Base-by-base conservation (phyloP, 2,888 invertebrate species). In the Torymus texanus region DNA sequence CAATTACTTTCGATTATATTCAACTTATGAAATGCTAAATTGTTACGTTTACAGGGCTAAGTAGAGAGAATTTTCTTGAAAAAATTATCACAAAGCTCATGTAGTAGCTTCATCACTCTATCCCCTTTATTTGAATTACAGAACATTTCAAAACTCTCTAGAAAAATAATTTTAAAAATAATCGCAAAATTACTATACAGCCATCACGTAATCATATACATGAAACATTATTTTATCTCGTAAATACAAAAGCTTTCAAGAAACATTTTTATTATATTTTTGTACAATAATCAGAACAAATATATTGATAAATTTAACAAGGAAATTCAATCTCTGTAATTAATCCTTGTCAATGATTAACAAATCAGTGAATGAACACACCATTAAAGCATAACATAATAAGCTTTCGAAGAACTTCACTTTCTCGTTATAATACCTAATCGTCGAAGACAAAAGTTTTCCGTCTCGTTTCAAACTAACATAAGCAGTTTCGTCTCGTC, bases 391-490 rank as follows among this genome's bases (percentile, higher is more conserved):
- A 58, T 75, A 75, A 56, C 70, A 5, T 61, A 73, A 76, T 21
- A 76, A 76, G 67, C 73, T 4, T 59, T 74, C 2, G 3, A 73
- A 77, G 65, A 73, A 73, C 18, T 62, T 68, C 76, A 62, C 56
- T 62, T 61, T 68, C 73, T 56, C 16, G 21, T 62, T 53, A 50
- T 61, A 74, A 63, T 68, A 59, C 13, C 51, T 14, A 16, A 21
- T 14, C 21, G 55, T 65, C 63, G 24, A 70, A 74, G 70, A 81
- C 56, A 62, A 75, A 71, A 66, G 56, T 81, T 81, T 71, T n/a
- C 58, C 65, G 41, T 67, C 61, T 77, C 59, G 29, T 67, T 24
- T 41, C 41, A 62, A 73, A 72, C 53, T 79, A 73, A 66, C 55
- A 13, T 41, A 53, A 79, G 76, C 74, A 62, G 65, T 56, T 74